Evolutionary conservation across 2,888 invertebrate species (phyloP).

Genomic region (Sminthurides aquaticus): DNA sequence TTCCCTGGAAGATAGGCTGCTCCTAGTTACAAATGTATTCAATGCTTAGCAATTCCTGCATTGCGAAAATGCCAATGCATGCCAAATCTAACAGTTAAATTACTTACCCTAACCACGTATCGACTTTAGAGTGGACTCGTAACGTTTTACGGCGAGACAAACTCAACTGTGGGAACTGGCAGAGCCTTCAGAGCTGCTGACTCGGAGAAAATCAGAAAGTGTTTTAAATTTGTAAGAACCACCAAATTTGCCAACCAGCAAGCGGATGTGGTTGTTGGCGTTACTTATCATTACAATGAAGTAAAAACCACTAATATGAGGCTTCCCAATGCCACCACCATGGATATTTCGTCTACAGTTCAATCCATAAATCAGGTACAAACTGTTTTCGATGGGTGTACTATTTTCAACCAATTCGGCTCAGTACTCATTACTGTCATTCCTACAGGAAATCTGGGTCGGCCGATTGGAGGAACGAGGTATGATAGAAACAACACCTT

Average conservation of each 20-base stretch:
- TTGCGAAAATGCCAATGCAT: neutral
- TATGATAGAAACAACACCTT: too few relatives aligned
- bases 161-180: conserved; percentile 23
- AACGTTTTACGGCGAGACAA: conserved; percentile 31
- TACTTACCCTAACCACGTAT: too few relatives aligned
- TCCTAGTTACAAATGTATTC: conserved; percentile 28
- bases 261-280: conserved; percentile 28
- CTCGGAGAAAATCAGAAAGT: conserved; percentile 25
- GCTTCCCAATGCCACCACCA: too few relatives aligned
- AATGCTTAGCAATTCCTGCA: neutral
- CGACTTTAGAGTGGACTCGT: conserved; percentile 35
- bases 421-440: too few relatives aligned
- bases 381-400: too few relatives aligned
- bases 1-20: conserved; percentile 29
- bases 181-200: conserved; percentile 11
- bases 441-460: too few relatives aligned
- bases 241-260: conserved; percentile 16
- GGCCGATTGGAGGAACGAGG: too few relatives aligned
- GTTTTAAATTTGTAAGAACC: conserved; percentile 34
- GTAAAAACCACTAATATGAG: neutral
- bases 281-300: conserved; percentile 28
- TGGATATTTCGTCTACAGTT: too few relatives aligned
- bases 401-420: too few relatives aligned
- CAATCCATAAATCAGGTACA: too few relatives aligned
- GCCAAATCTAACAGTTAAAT: too few relatives aligned